A percentile compares a stretch with the other conserved stretches of the same genome.
Conservation (phyloP, 2,797 vertebrate species). For the Micromesistius poutassou region DNA sequence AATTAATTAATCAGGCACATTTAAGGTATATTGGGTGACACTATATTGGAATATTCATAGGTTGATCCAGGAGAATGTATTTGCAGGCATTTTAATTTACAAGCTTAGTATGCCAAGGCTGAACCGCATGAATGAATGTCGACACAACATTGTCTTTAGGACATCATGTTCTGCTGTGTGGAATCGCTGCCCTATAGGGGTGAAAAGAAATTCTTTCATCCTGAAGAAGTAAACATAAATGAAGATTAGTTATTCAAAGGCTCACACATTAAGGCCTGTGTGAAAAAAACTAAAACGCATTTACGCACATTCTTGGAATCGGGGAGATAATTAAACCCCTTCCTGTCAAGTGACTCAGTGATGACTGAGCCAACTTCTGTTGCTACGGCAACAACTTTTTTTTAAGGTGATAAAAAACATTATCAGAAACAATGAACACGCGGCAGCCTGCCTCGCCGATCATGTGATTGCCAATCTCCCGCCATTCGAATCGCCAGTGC, state of each 20-base stretch:
- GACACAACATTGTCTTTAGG: not conserved
- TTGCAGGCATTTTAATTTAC: not conserved
- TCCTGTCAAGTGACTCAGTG: not conserved
- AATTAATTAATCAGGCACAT: not conserved
- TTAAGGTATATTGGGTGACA: not conserved
- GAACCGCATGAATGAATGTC: constrained; percentile 8
- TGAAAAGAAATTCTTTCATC: not conserved
- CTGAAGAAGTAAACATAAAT: not conserved
- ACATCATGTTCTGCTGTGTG: constrained; percentile 19
- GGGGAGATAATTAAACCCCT: not conserved
- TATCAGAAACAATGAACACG: not conserved
- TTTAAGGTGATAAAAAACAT: not conserved
- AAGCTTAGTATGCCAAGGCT: not conserved
- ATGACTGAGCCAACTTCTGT: not conserved
- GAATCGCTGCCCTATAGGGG: constrained; percentile 20
- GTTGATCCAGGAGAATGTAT: not conserved
- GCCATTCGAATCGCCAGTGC: not conserved
- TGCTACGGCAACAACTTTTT: not conserved
- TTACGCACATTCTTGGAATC: not conserved
- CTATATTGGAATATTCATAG: not conserved
- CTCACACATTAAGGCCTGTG: not conserved
- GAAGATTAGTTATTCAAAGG: not conserved
- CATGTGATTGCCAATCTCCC: constrained; percentile 1
- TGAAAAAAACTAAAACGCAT: not conserved
- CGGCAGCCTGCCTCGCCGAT: not conserved